These are phyloP conservation scores for Leptinotarsa juncta DNA, from an alignment of 2,888 invertebrate species.

Conservation along the genomic window DNA sequence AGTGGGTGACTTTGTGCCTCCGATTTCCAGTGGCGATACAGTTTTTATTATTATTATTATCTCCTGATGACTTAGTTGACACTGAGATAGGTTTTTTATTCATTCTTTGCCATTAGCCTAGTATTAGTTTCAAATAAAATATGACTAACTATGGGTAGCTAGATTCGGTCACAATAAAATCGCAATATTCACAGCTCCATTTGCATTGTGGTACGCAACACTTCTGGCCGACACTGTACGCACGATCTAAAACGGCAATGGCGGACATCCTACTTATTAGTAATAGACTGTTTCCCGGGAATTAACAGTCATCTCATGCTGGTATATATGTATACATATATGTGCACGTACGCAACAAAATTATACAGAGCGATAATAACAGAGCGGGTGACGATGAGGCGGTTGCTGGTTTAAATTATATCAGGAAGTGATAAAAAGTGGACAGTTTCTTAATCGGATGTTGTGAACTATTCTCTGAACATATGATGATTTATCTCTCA, in stretches of 20 bases:
- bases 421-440: not conserved
- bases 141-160: too few species aligned
- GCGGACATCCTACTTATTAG: slow-evolving; percentile 62
- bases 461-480: too few species aligned
- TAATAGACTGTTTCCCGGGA: slow-evolving; percentile 62
- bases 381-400: not conserved
- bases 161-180: too few species aligned
- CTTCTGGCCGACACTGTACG: slow-evolving; percentile 25
- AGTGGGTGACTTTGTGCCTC: too few species aligned
- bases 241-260: slow-evolving; percentile 48
- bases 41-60: too few species aligned
- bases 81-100: too few species aligned
- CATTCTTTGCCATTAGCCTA: too few species aligned
- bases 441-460: not conserved
- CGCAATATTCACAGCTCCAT: too few species aligned
- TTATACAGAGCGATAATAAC: slow-evolving; percentile 32
- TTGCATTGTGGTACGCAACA: not conserved
- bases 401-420: not conserved
- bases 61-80: too few species aligned
- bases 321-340: slow-evolving; percentile 41
- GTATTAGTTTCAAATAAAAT: too few species aligned
- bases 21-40: too few species aligned
- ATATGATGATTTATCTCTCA: too few species aligned
- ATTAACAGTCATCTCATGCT: slow-evolving; percentile 55
- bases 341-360: slow-evolving; percentile 47